Evolutionary conservation across 2,797 vertebrate species (phyloP).

Genomic region (Ciconia nigra): DNA sequence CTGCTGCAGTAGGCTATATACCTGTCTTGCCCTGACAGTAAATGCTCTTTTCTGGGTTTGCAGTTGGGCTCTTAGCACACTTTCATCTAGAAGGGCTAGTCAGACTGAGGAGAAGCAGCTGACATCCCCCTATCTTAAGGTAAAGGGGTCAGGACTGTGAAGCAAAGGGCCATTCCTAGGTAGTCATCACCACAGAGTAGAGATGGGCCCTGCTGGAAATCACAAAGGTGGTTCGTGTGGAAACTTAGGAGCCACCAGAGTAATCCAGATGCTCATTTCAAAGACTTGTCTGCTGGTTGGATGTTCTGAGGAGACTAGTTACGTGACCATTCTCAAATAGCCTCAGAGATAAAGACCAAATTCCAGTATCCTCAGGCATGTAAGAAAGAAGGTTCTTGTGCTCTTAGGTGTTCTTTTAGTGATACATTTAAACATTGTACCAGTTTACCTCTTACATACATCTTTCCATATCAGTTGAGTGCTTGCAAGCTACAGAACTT

Average conservation of each 20-base stretch:
- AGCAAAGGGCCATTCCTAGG: neutral
- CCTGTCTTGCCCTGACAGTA: neutral
- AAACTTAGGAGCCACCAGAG: neutral
- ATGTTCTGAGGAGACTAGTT: neutral
- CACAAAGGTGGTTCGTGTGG: neutral
- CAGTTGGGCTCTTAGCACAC: neutral
- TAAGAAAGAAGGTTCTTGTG: neutral
- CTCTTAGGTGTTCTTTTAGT: neutral
- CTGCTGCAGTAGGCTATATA: neutral
- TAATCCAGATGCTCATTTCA: neutral
- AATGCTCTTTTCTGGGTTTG: neutral
- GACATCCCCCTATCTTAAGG: neutral
- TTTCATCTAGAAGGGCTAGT: neutral
- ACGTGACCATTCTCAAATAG: neutral
- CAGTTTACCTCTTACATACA: neutral
- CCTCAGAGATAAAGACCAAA: neutral
- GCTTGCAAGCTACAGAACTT: neutral
- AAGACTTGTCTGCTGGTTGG: neutral
- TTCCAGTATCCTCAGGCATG: neutral
- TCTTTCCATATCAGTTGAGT: neutral
- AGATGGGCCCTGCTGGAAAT: neutral
- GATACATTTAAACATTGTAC: neutral
- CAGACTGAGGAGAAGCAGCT: neutral
- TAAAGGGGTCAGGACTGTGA: neutral
- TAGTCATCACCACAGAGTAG: fast-evolving